These are phyloP conservation scores for Coecobrya sp. DNA, from an alignment of 2,888 invertebrate genomes.

Conservation along the genomic window DNA sequence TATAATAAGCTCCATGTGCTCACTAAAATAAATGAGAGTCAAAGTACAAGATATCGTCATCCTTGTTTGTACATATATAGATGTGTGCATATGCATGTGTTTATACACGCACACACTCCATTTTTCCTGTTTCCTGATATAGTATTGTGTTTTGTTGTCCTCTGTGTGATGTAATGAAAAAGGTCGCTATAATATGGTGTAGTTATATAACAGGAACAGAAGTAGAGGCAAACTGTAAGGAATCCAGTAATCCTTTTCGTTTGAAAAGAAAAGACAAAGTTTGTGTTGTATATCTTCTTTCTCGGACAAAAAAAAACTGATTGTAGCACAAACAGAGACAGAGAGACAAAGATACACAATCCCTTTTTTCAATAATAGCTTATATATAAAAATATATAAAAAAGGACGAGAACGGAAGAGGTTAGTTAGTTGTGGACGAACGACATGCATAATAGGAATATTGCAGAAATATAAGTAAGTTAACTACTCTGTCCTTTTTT, in stretches of 20 bases:
- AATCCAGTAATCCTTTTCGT: slow-evolving; percentile 66
- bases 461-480: background rate
- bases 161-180: background rate
- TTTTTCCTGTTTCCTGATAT: background rate
- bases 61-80: too few species aligned
- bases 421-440: slow-evolving; percentile 47
- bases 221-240: slow-evolving; percentile 53
- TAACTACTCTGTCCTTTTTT: background rate
- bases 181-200: background rate
- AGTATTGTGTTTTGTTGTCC: background rate
- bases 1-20: slow-evolving; percentile 13
- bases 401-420: slow-evolving; percentile 35
- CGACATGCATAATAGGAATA: background rate
- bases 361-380: slow-evolving; percentile 6
- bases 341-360: background rate
- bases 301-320: slow-evolving; percentile 48
- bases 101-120: background rate
- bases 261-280: slow-evolving; percentile 50
- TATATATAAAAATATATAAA: slow-evolving; percentile 19
- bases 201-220: background rate
- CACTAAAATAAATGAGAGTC: background rate
- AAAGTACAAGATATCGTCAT: slow-evolving; percentile 14
- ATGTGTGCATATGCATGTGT: too few species aligned
- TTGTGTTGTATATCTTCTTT: slow-evolving; percentile 60
- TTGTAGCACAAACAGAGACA: slow-evolving; percentile 35